These are phyloP conservation scores for Vicugna pacos DNA, from an alignment of 2,113 vertebrate species.

Conservation along the genomic window DNA sequence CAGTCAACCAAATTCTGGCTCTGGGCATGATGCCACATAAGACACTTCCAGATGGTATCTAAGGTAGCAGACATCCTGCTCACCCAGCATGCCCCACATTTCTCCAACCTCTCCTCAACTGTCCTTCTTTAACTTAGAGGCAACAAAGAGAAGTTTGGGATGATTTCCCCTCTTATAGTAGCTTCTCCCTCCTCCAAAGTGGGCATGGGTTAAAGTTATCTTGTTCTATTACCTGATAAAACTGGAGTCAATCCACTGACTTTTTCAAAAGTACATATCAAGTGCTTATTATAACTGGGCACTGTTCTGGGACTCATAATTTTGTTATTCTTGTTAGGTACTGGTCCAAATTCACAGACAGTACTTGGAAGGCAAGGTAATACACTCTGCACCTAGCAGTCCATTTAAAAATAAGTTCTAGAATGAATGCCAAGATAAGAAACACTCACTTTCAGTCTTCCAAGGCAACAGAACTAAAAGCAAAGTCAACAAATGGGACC, in stretches of 20 bases:
- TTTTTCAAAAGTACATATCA: neutral
- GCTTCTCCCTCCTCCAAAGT: neutral
- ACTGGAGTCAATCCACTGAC: neutral
- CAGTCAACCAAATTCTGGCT: neutral
- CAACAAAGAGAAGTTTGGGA: neutral
- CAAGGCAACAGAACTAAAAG: no score
- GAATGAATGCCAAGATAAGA: slow-evolving; percentile 34
- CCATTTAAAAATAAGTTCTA: slow-evolving; percentile 57
- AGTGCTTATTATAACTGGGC: neutral
- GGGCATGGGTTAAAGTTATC: neutral
- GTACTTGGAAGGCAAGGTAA: slow-evolving; percentile 12
- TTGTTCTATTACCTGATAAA: neutral
- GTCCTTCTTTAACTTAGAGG: neutral
- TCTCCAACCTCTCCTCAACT: neutral
- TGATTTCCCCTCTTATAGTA: neutral
- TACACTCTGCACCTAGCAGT: neutral
- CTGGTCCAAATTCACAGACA: neutral
- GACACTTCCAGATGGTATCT: neutral
- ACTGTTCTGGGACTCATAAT: neutral
- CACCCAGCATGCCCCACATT: neutral
- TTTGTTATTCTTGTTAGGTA: neutral
- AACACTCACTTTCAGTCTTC: neutral
- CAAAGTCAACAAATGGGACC: no score
- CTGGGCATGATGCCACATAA: neutral
- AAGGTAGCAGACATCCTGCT: slow-evolving; percentile 1